Conservation (phyloP, 2,113 vertebrate genomes). For the Diadophis punctatus region DNA sequence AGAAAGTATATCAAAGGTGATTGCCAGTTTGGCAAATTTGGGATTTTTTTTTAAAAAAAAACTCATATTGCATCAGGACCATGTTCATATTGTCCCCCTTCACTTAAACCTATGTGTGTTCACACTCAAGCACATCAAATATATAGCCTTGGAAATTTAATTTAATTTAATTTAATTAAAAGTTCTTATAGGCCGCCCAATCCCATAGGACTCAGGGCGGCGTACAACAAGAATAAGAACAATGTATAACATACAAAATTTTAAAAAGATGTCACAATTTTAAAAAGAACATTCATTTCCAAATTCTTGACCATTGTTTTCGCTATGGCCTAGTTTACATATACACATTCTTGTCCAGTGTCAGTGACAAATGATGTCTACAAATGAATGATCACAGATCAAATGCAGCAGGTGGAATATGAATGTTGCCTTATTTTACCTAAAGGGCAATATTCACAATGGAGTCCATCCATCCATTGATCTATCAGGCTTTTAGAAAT, state of each 20-base stretch:
- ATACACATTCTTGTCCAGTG: neutral
- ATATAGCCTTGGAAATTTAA: neutral
- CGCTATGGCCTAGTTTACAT: neutral
- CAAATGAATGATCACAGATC: neutral
- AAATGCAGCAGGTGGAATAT: neutral
- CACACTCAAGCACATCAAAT: neutral
- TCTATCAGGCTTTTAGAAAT: neutral
- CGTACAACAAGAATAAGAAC: too few relatives aligned
- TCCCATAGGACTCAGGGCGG: too few relatives aligned
- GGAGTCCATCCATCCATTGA: neutral
- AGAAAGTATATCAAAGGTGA: neutral
- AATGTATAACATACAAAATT: too few relatives aligned
- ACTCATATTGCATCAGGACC: too few relatives aligned
- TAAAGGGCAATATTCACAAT: neutral
- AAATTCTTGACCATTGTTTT: slow-evolving; percentile 15
- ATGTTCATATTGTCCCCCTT: neutral
- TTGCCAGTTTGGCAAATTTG: neutral
- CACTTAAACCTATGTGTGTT: neutral
- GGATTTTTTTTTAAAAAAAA: neutral
- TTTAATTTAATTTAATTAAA: too few relatives aligned
- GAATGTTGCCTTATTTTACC: neutral
- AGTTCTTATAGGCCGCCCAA: too few relatives aligned
- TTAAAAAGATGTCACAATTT: too few relatives aligned
- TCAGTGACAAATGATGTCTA: neutral
- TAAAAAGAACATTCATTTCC: too few relatives aligned